Evolutionary conservation across 1,140 invertebrate genomes (phyloP).

Genomic region (Drosophila guanche): DNA sequence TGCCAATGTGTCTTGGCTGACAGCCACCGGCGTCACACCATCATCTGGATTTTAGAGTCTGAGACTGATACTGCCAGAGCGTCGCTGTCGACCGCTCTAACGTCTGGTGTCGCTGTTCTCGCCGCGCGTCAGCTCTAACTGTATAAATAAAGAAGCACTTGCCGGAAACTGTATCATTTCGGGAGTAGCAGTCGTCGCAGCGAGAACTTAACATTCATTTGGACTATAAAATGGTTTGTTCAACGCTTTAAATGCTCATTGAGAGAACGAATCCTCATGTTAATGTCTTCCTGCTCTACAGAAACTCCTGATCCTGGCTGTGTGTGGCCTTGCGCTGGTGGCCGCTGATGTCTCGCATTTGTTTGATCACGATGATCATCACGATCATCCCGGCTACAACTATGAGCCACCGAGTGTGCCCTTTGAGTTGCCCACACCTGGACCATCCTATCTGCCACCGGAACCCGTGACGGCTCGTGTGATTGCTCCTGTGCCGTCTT

Average conservation of each 20-base stretch:
- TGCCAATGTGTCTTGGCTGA: slow-evolving; percentile 60
- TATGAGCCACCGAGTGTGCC: slow-evolving; percentile 65
- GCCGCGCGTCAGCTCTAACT: slow-evolving; percentile 50
- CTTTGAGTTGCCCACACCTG: slow-evolving; percentile 64
- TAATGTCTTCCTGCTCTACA: slow-evolving; percentile 24
- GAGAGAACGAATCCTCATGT: background rate
- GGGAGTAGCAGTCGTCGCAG: slow-evolving; percentile 53
- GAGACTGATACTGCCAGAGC: slow-evolving; percentile 22
- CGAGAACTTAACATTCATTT: slow-evolving; percentile 51
- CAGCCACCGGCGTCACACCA: slow-evolving; percentile 19
- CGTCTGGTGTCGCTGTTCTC: slow-evolving; percentile 37
- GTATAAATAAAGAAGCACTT: slow-evolving; percentile 82
- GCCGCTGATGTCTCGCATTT: slow-evolving; percentile 75
- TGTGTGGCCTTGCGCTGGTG: slow-evolving; percentile 61
- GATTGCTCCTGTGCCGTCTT: slow-evolving; percentile 41
- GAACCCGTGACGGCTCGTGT: slow-evolving; percentile 24
- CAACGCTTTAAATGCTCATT: background rate
- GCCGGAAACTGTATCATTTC: slow-evolving; percentile 78
- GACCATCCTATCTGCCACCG: slow-evolving; percentile 51
- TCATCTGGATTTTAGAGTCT: slow-evolving; percentile 9
- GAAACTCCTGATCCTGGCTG: slow-evolving; percentile 65
- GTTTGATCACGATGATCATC: slow-evolving; percentile 57
- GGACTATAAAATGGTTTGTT: slow-evolving; percentile 55
- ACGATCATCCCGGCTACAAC: slow-evolving; percentile 68
- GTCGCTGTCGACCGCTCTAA: slow-evolving; percentile 29